A percentile compares a stretch with the other conserved stretches of the same genome.
phyloP scores from a whole-genome alignment of 2,113 vertebrate species.

The Microcebus murinus region DNA sequence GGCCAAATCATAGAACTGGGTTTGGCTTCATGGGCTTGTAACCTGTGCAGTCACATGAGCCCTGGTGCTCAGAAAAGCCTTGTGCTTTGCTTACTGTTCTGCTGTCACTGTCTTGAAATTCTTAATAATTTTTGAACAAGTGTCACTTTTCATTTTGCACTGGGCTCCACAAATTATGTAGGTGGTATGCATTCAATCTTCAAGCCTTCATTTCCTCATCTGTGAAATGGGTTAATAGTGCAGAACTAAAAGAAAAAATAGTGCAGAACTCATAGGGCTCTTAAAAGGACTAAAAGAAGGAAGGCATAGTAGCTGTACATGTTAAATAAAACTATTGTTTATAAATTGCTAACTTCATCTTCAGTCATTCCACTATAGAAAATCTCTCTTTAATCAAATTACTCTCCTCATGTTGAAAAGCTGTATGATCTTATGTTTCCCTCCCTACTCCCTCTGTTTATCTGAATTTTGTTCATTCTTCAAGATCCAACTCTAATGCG shows the following conservation, averaged over 20 bases:
- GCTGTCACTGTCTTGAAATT: not conserved
- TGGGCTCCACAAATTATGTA: not conserved
- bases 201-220: not conserved
- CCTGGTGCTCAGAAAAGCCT: not conserved
- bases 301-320: rapidly evolving
- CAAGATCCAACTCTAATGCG: not conserved
- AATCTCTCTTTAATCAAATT: not conserved
- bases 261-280: not conserved
- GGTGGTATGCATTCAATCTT: not conserved
- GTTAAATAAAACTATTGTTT: not conserved
- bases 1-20: not conserved
- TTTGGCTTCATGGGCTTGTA: not conserved
- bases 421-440: not conserved
- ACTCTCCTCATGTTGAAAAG: not conserved
- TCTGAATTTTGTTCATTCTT: not conserved
- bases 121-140: not conserved
- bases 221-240: not conserved
- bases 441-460: not conserved
- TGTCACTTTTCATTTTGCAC: not conserved
- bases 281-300: not conserved
- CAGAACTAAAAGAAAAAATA: not conserved
- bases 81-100: not conserved
- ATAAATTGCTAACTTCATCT: not conserved
- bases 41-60: not conserved
- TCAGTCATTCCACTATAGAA: not conserved